Evolutionary conservation across 2,888 invertebrate species (phyloP).

Genomic region (Dastarcus helophoroides): DNA sequence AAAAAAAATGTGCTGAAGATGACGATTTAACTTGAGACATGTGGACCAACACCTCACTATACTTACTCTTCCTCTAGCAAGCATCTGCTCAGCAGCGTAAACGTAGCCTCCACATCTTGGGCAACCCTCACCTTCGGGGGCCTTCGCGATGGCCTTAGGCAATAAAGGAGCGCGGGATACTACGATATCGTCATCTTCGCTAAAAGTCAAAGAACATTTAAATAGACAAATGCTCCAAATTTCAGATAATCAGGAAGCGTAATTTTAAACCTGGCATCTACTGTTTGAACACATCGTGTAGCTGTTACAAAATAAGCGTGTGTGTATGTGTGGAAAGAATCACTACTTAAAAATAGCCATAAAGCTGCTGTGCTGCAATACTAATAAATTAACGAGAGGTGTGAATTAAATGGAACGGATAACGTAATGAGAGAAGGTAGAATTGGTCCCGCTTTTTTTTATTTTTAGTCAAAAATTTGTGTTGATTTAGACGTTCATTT

Average conservation of each 20-base stretch:
- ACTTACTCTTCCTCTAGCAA: constrained; percentile 80
- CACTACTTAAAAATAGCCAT: too few species aligned
- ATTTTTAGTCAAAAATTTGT: too few species aligned
- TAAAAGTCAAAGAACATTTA: constrained; percentile 12
- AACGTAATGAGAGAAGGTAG: constrained; percentile 40
- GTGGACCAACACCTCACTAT: constrained; percentile 3
- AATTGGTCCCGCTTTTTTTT: constrained; percentile 28
- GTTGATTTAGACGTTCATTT: too few species aligned
- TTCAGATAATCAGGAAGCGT: not conserved
- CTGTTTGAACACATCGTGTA: too few species aligned
- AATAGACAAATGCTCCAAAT: not conserved
- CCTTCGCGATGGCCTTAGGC: constrained; percentile 62
- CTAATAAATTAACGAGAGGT: too few species aligned
- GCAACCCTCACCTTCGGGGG: constrained; percentile 77
- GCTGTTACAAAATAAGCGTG: too few species aligned
- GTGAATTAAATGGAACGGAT: too few species aligned
- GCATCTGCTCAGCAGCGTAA: constrained; percentile 86
- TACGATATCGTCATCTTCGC: constrained; percentile 23
- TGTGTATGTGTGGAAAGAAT: too few species aligned
- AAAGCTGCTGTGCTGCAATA: too few species aligned
- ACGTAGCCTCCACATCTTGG: constrained; percentile 82
- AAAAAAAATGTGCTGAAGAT: too few species aligned
- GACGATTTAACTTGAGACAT: too few species aligned
- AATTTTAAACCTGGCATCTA: not conserved
- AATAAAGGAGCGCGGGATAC: constrained; percentile 28